phyloP scores from a whole-genome alignment of 2,888 invertebrate genomes.

The Euphydryas editha region DNA sequence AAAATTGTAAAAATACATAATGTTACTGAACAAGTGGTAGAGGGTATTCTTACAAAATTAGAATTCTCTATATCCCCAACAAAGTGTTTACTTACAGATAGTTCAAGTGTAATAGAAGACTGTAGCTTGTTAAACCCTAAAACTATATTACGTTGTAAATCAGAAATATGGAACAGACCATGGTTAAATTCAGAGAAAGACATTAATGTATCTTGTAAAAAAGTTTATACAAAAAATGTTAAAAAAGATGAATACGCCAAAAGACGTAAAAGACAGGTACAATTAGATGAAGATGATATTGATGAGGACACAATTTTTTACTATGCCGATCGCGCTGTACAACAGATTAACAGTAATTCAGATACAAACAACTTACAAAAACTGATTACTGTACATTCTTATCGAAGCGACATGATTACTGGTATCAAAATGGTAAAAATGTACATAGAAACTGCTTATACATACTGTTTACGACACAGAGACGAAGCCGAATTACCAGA shows the following conservation, averaged over 20 bases:
- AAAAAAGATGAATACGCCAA: slow-evolving; percentile 30
- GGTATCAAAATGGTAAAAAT: slow-evolving; percentile 57
- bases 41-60: slow-evolving; percentile 73
- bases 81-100: slow-evolving; percentile 40
- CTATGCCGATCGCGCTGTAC: slow-evolving; percentile 62
- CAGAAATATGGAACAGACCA: slow-evolving; percentile 43
- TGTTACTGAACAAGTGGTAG: slow-evolving; percentile 76
- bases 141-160: slow-evolving; percentile 46
- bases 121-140: slow-evolving; percentile 47
- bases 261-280: slow-evolving; percentile 51
- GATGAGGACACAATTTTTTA: slow-evolving; percentile 65
- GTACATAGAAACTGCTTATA: slow-evolving; percentile 67
- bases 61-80: slow-evolving; percentile 44
- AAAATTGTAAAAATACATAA: slow-evolving; percentile 60
- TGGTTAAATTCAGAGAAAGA: slow-evolving; percentile 42
- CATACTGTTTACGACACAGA: slow-evolving; percentile 61
- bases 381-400: slow-evolving; percentile 60
- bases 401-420: slow-evolving; percentile 58
- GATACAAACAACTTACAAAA: slow-evolving; percentile 63
- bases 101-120: slow-evolving; percentile 31
- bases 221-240: slow-evolving; percentile 25
- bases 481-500: slow-evolving; percentile 49
- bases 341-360: slow-evolving; percentile 55
- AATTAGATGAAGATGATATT: slow-evolving; percentile 54
- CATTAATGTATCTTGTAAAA: slow-evolving; percentile 44